Evolutionary conservation across 2,797 vertebrate species (phyloP), one percentile per base, ranked within the genome.

Genomic region (Furcifer pardalis): DNA sequence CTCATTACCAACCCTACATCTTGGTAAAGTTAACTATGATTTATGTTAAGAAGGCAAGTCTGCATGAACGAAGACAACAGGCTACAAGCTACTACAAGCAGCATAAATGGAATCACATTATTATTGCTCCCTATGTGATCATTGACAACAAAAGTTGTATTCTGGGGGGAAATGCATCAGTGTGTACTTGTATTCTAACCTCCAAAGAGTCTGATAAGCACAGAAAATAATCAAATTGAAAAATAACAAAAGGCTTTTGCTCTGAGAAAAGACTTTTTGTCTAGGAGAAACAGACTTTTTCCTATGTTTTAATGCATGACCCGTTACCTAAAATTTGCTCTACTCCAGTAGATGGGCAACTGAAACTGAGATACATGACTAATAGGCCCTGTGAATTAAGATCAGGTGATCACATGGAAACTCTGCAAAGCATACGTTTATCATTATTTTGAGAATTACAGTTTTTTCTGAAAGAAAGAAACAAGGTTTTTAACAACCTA

Each of bases 1-100:
- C 88, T 77, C 30, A 42, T n/a, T 76, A 82, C 86, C 73, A 65
- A 35, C 2, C 0, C 42, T 77, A 74, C 78, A 66, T 77, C 90
- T 71, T 12, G 3, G 13, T 80, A 71, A 85, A 49, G 30, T 75
- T 76, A 21, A 72, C 25, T 87, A 56, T 75, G 46, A n/a, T 32
- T 76, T 88, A 27, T 78, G 35, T 72, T 46, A 81, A 78, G 73
- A 78, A 74, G 21, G 4, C 83, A 65, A 52, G 56, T 42, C 44
- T 42, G 1, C 83, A 75, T 68, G 77, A 82, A 77, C 85, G 82
- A 73, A 89, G 44, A 59, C 35, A 63, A 46, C 73, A 44, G 32
- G 6, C 71, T 82, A 59, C 66, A 68, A 1, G 44, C 35, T 84
- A 46, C 42, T 8, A 65, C 27, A 13, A 27, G 19, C 5, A 68